Percentiles rank a stretch among this genome's conserved stretches.
Evolutionary conservation across 1,140 invertebrate genomes (phyloP).

Genomic region (Brachionus manjavacas): DNA sequence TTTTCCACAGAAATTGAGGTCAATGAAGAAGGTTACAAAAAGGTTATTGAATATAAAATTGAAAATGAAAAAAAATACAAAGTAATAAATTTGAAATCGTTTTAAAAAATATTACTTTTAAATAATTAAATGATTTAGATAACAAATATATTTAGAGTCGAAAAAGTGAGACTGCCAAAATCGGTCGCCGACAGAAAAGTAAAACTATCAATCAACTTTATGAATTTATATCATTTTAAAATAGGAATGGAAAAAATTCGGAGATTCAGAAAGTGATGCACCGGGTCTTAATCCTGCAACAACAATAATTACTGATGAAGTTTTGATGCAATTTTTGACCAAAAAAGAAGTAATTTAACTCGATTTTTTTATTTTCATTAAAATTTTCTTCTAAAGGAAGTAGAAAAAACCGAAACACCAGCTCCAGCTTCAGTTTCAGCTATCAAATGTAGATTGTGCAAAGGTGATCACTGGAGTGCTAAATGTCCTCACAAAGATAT

Average conservation of each 20-base stretch:
- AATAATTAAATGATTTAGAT: background rate
- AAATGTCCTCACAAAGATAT: slow-evolving; percentile 93
- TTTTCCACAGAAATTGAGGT: background rate
- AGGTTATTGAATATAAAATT: slow-evolving; percentile 26
- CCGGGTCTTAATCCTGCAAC: slow-evolving; percentile 41
- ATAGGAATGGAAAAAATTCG: slow-evolving; percentile 42
- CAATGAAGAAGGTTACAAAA: slow-evolving; percentile 24
- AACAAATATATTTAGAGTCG: slow-evolving; percentile 32
- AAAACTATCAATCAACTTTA: background rate
- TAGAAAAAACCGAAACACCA: slow-evolving; percentile 72
- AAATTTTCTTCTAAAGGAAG: slow-evolving; percentile 62
- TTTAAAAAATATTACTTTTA: background rate
- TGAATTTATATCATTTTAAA: background rate
- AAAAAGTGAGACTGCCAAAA: slow-evolving; percentile 33
- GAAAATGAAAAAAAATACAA: slow-evolving; percentile 38
- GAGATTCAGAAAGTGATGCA: slow-evolving; percentile 8
- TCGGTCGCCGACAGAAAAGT: slow-evolving; percentile 41
- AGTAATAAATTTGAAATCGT: background rate
- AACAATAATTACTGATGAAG: slow-evolving; percentile 30
- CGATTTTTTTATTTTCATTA: background rate
- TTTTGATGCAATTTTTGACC: slow-evolving; percentile 36
- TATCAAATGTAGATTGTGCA: slow-evolving; percentile 87
- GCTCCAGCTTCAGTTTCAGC: slow-evolving; percentile 70
- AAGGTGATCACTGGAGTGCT: slow-evolving; percentile 87
- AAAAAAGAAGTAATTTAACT: slow-evolving; percentile 27